Evolutionary conservation across 2,888 invertebrate species (phyloP).

Genomic region (Scaptomyza caliginosa): DNA sequence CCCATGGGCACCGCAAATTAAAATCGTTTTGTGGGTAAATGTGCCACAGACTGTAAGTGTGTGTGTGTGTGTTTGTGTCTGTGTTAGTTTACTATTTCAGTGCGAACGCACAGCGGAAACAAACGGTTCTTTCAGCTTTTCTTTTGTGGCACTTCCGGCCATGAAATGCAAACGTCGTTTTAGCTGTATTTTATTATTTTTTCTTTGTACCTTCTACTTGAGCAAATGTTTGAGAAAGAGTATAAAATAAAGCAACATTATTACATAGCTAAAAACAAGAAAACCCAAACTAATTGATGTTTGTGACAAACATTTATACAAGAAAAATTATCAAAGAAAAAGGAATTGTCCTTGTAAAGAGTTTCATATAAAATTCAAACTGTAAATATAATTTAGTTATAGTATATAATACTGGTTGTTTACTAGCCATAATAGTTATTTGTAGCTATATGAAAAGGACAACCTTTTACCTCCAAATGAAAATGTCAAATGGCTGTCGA

Average conservation of each 20-base stretch:
- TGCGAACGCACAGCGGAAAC: conserved; percentile 61
- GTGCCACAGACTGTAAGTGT: conserved; percentile 25
- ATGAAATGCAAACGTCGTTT: conserved; percentile 70
- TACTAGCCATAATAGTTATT: too few species aligned
- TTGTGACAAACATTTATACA: not conserved
- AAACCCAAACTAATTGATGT: not conserved
- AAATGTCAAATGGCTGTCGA: conserved; percentile 51
- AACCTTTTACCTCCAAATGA: conserved; percentile 21
- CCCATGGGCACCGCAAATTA: conserved; percentile 69
- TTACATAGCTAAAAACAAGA: not conserved
- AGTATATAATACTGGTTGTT: too few species aligned
- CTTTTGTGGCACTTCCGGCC: conserved; percentile 62
- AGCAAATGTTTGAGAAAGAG: not conserved
- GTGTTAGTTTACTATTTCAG: conserved; percentile 31
- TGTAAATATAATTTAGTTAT: too few species aligned
- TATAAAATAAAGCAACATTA: not conserved
- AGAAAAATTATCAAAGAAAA: not conserved
- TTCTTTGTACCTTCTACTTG: not conserved
- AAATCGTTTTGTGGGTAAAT: conserved; percentile 72
- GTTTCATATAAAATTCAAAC: too few species aligned
- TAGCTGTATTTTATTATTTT: conserved; percentile 19
- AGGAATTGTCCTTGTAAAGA: too few species aligned
- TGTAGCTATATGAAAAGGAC: too few species aligned
- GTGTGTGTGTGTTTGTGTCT: conserved; percentile 23
- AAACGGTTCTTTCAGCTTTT: conserved; percentile 64